A percentile compares a stretch with the other conserved stretches of the same genome.
phyloP scores from a whole-genome alignment of 2,888 invertebrate species.

The Brachycybe producta region DNA sequence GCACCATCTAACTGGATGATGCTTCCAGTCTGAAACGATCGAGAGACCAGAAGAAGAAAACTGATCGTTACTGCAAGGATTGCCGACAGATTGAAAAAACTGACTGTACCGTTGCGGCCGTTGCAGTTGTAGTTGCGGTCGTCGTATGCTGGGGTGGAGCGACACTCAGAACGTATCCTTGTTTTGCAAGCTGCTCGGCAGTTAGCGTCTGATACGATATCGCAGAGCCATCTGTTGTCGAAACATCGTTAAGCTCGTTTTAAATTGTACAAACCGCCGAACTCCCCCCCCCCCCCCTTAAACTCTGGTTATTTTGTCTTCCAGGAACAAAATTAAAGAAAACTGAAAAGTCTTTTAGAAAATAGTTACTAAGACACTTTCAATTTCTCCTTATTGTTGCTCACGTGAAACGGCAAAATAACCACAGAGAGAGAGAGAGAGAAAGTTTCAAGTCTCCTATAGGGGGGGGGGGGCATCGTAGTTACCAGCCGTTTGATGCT shows the following conservation, averaged over 20 bases:
- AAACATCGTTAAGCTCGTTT: not conserved
- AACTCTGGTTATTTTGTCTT: no score
- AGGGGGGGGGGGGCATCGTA: no score
- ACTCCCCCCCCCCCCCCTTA: no score
- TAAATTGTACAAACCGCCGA: not conserved
- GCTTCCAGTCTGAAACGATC: conserved; percentile 10
- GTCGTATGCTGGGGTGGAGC: conserved; percentile 4
- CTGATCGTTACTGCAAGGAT: no score
- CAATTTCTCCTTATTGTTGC: no score
- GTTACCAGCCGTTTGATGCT: conserved; percentile 16
- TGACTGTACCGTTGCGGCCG: not conserved
- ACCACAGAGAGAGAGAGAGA: no score
- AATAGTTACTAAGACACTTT: no score
- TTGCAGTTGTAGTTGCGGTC: not conserved
- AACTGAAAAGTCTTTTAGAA: no score
- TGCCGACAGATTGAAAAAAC: not conserved
- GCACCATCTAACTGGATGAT: conserved; percentile 35
- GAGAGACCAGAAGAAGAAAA: not conserved
- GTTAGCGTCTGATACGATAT: conserved; percentile 19
- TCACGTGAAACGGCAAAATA: no score
- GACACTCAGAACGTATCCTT: conserved; percentile 18
- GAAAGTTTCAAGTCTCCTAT: no score
- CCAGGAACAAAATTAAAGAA: no score
- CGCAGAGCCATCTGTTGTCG: conserved; percentile 16
- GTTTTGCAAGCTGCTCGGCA: conserved; percentile 20